phyloP scores from a whole-genome alignment of 1,140 invertebrate species.

The Drosophila varians region DNA sequence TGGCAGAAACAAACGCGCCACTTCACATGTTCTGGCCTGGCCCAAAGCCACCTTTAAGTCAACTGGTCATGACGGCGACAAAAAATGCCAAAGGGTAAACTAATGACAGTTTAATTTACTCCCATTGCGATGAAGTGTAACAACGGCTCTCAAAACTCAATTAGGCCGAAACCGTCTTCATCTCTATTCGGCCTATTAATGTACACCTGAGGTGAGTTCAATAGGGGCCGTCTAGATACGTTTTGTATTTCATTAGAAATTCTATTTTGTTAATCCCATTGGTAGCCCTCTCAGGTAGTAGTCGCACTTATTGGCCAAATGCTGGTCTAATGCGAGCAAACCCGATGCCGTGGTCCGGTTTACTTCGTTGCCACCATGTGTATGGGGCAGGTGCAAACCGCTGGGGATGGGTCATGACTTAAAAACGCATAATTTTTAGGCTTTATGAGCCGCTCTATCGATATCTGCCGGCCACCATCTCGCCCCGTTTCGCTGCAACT shows the following conservation, averaged over 20 bases:
- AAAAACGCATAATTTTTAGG: conserved; percentile 73
- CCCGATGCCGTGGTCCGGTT: conserved; percentile 19
- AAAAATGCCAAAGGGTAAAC: conserved; percentile 78
- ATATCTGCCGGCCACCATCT: neutral
- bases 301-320: conserved; percentile 58
- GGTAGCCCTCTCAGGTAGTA: conserved; percentile 27
- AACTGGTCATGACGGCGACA: conserved; percentile 50
- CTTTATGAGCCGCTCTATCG: conserved; percentile 65
- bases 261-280: neutral
- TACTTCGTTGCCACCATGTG: neutral
- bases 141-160: conserved; percentile 80
- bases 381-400: conserved; percentile 59
- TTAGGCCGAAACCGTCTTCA: conserved; percentile 45
- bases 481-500: neutral
- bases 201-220: neutral
- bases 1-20: conserved; percentile 65
- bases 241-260: neutral
- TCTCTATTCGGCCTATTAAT: conserved; percentile 24
- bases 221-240: neutral
- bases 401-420: conserved; percentile 50
- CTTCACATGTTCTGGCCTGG: conserved; percentile 68
- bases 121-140: conserved; percentile 81
- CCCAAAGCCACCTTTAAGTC: conserved; percentile 22
- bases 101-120: conserved; percentile 82
- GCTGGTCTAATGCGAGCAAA: conserved; percentile 51